Conservation (phyloP, 53 echinoderm and acorn worm genomes). For the Patiria pectinifera region DNA sequence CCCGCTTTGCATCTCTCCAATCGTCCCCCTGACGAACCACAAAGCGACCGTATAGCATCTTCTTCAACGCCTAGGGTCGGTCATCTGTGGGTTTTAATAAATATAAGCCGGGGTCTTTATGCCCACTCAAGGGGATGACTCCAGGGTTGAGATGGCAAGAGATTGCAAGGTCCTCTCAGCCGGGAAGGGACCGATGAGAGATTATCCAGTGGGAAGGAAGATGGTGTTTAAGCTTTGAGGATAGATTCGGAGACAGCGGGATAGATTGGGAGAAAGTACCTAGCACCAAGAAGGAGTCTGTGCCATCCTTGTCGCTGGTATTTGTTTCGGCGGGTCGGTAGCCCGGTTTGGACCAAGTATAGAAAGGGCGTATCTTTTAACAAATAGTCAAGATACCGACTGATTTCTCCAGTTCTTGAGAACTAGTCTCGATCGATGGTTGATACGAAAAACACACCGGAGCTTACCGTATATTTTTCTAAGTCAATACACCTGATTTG, state of each 20-base stretch:
- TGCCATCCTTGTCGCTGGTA: not conserved
- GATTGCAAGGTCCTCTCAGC: not conserved
- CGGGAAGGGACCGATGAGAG: not conserved
- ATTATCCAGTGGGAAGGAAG: not conserved
- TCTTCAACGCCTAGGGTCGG: conserved; percentile 23
- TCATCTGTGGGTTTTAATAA: conserved; percentile 42
- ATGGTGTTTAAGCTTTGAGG: not conserved
- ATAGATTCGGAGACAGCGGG: not conserved
- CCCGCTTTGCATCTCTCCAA: not conserved
- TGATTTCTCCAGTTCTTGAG: no score
- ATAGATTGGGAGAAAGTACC: not conserved
- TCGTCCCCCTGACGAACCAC: not conserved
- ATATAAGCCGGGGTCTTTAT: conserved; percentile 39
- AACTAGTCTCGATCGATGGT: no score
- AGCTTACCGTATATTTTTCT: no score
- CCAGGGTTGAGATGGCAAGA: conserved; percentile 23
- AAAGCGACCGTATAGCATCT: not conserved
- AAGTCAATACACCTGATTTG: no score
- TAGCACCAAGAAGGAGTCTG: not conserved
- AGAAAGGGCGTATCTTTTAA: no score
- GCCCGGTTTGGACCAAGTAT: no score
- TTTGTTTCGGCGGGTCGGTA: not conserved
- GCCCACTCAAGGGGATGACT: conserved; percentile 48
- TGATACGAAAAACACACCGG: no score
- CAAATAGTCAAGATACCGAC: no score